phyloP scores from a whole-genome alignment of 2,888 invertebrate species.

The Drosophila kuntzei region DNA sequence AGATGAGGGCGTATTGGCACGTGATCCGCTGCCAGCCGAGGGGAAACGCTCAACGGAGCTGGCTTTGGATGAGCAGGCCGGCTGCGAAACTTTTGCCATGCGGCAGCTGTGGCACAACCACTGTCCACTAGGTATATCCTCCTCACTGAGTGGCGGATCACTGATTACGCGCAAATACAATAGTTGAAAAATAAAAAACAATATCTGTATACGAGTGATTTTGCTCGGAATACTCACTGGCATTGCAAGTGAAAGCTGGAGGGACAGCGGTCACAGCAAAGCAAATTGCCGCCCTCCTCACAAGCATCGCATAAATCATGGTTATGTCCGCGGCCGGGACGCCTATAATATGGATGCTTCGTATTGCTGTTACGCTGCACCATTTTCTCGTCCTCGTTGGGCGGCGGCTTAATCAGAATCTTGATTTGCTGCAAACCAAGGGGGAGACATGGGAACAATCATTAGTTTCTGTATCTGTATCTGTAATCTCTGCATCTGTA shows the following conservation, averaged over 20 bases:
- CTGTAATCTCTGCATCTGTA: conserved; percentile 29
- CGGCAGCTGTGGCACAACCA: conserved; percentile 96
- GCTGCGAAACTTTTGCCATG: conserved; percentile 81
- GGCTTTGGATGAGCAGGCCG: conserved; percentile 85
- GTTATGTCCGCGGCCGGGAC: conserved; percentile 95
- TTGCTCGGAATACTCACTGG: conserved; percentile 89
- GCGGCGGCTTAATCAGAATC: conserved; percentile 95
- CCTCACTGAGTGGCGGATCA: conserved; percentile 96
- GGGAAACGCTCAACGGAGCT: conserved; percentile 84
- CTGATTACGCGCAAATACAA: conserved; percentile 85
- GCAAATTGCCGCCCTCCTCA: conserved; percentile 96
- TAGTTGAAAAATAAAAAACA: neutral
- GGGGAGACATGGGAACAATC: conserved; percentile 2
- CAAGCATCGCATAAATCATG: conserved; percentile 98
- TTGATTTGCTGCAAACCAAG: conserved; percentile 90
- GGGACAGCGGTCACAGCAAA: conserved; percentile 98
- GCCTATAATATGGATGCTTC: conserved; percentile 93
- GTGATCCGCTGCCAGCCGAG: conserved; percentile 84
- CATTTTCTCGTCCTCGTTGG: conserved; percentile 89
- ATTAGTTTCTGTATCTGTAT: conserved; percentile 12
- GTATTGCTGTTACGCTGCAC: conserved; percentile 87
- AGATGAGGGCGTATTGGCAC: conserved; percentile 81
- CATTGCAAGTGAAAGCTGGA: conserved; percentile 98
- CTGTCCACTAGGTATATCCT: conserved; percentile 95
- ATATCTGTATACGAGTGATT: neutral